These are phyloP conservation scores for Microcebus tavaratra DNA, from an alignment of 2,113 vertebrate genomes.

Conservation along the genomic window DNA sequence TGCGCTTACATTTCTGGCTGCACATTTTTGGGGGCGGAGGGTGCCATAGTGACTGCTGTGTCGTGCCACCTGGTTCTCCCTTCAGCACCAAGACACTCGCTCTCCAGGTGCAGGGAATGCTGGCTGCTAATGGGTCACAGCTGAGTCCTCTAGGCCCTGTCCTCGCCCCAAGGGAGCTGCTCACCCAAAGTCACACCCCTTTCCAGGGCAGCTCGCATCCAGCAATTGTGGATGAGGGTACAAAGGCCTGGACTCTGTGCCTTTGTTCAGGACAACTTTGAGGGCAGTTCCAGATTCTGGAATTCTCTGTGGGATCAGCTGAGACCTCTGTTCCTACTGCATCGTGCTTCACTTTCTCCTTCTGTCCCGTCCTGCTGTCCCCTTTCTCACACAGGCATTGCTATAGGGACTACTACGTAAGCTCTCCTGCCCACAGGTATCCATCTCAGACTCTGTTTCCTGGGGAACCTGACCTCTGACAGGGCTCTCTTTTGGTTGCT, in stretches of 20 bases:
- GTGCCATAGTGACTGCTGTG: not conserved
- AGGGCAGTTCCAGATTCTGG: not conserved
- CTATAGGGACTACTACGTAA: not conserved
- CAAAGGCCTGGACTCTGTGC: not conserved
- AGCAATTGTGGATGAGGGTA: not conserved
- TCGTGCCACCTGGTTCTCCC: not conserved
- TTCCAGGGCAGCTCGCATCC: not conserved
- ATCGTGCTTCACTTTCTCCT: rapidly evolving
- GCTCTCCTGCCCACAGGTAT: not conserved
- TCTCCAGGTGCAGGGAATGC: too few species aligned
- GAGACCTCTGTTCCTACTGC: not conserved
- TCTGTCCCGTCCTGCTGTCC: not conserved
- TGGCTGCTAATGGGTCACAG: not conserved
- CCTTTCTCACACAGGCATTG: not conserved
- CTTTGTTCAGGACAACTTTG: not conserved
- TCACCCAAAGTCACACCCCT: not conserved
- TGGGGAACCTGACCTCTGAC: not conserved
- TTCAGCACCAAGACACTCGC: not conserved
- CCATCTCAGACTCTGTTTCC: not conserved
- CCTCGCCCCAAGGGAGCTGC: not conserved
- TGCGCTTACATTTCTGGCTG: not conserved
- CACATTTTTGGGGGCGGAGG: not conserved
- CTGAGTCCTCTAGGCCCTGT: not conserved
- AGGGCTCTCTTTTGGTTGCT: not conserved
- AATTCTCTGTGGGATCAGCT: not conserved